Evolutionary conservation across 1,140 invertebrate species (phyloP), one percentile per base, ranked within the genome.

Genomic region (Gryon sp.): DNA sequence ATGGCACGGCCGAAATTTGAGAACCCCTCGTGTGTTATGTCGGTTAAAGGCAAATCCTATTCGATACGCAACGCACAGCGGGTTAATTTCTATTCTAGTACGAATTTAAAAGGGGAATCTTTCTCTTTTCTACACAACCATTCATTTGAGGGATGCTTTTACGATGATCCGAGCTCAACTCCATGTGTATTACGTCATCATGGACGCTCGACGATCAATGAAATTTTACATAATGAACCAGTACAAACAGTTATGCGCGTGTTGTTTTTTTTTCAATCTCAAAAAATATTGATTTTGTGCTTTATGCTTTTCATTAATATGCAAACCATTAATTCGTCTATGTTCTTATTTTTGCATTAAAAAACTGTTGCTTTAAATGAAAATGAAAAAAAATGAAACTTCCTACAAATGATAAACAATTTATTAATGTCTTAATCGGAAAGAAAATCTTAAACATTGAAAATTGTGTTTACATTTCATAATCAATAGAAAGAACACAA

Each of bases 21-120:
- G 68, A 68, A 74, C 70, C 75, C 68, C 55, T 72, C 55, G 57
- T 32, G 43, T 63, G 63, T 65, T 63, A 63, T 41, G 63, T 78
- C 69, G 76, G 57, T 73, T 73, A 73, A 72, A 55, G 63, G 76
- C 63, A 78, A 78, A 78, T 73, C 76, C 63, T 28, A 73, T 73
- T 78, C 76, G 76, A 69, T 69, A 57, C 30, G 65, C 30, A 24
- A 62, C 62, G 28, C 63, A 28, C 63, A 41, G 50, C 68, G 75
- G 63, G 53, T 72, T 57, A 68, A 77, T 77, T 77, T 77, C 46
- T 72, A 77, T 77, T 72, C 60, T 62, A 28, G 59, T 65, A 36
- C 22, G 18, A 60, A 66, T 66, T 43, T 52, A 53, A 53, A 55
- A 24, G 65, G 74, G 59, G 52, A 43, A 57, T 59, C 41, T 57